Evolutionary conservation across 2,113 vertebrate species (phyloP), one percentile per base, ranked within the genome.

Genomic region (Brachypodius melanocephalos): DNA sequence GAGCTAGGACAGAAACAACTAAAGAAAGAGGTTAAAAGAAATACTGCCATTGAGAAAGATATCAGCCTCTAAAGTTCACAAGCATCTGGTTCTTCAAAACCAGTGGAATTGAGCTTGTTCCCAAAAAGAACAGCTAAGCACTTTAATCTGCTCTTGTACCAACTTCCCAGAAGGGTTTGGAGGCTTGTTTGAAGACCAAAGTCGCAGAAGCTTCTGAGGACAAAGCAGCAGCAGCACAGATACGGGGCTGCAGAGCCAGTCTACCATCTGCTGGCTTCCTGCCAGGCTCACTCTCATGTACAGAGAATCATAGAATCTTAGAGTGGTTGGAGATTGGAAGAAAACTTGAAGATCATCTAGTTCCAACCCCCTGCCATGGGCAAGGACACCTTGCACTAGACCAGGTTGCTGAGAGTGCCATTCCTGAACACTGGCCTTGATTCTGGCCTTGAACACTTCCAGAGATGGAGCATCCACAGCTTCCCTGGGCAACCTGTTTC

Each of bases 381-480:
- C n/a, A 61, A 14, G 14, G 16, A 89, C 77, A 46, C n/a, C 25
- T 28, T 22, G 14, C 48, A 28, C 61, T 40, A 40, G 8, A 61
- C 14, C 31, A 42, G 8, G 31, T 5, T 4, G 2, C 48, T 62
- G 46, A 83, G 31, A 48, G 34, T 0, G 0, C 21, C 26, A 55
- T 32, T 21, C 48, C 25, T 32, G 17, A 80, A 38, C 42, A 38
- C 2, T 5, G 13, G 21, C 42, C 58, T 66, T 51, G 38, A 34
- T 31, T 29, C 2, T 8, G 18, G 24, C 38, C 49, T 68, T 55
- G 31, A 69, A 24, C 21, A 28, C 4, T 69, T 55, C 5, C 48
- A 69, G 31, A 12, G 46, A 25, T 19, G 21, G 4, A 6, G 21
- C 21, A 62, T 42, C 17, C 40, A 62, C 34, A 62, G 13, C 26